A percentile compares a stretch with the other conserved stretches of the same genome.
Evolutionary conservation across 2,113 vertebrate genomes (phyloP).

Genomic region (Notiomystis cincta): DNA sequence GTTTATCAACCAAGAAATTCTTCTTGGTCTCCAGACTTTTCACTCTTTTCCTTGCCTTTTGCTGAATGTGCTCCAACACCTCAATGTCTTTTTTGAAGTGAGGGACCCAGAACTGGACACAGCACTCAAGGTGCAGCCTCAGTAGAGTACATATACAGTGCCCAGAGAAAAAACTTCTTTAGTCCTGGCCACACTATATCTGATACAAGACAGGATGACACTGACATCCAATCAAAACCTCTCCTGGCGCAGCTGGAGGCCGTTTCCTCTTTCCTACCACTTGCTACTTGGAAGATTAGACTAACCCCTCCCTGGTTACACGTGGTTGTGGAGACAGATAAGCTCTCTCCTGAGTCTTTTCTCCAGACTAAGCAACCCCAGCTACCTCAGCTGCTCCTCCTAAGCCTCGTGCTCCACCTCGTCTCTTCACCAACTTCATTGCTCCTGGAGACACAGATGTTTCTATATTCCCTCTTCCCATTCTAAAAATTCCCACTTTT

Average conservation of each 20-base stretch:
- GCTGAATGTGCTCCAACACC: rapidly evolving
- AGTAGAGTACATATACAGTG: too few relatives aligned
- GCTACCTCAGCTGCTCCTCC: background rate
- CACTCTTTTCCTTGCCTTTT: background rate
- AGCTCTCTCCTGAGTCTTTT: background rate
- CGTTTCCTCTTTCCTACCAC: background rate
- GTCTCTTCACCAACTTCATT: background rate
- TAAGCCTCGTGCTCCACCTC: background rate
- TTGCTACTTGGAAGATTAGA: background rate
- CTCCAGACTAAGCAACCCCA: background rate
- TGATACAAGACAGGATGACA: background rate
- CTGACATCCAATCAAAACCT: background rate
- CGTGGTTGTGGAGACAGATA: rapidly evolving
- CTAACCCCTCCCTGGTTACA: background rate
- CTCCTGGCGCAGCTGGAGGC: background rate
- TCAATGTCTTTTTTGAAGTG: background rate
- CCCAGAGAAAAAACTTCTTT: background rate
- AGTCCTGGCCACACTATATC: too few relatives aligned
- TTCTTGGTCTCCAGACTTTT: background rate
- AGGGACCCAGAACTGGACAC: background rate
- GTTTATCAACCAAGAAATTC: background rate
- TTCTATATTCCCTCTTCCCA: background rate
- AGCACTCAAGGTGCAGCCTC: background rate
- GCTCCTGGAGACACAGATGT: background rate
- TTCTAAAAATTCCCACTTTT: background rate